Evolutionary conservation across 1,140 invertebrate species (phyloP), one percentile per base, ranked within the genome.

Genomic region (Brevipalpus yothersi): DNA sequence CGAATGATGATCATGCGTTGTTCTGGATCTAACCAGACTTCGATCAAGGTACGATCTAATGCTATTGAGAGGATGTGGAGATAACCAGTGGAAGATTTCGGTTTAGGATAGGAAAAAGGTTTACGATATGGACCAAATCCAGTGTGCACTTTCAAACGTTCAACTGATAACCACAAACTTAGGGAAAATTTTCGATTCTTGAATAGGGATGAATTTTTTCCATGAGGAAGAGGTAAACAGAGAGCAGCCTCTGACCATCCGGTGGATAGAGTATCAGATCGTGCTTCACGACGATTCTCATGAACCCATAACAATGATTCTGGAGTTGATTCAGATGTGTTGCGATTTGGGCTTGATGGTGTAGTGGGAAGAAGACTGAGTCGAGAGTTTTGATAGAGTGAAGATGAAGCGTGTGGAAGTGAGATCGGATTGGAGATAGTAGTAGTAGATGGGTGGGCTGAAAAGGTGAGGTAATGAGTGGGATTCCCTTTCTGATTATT

Each of bases 21-120:
- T n/a, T 55, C 40, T 15, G 8, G 17, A 19, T 42, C 31, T 17
- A 62, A 56, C 61, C 61, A 62, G 8, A 62, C 21, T 60, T 62
- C 61, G 15, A 62, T 41, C 4, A 41, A 49, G 1, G 15, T 56
- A 15, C 13, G 49, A 23, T 59, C 53, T 11, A 62, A 56, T 13
- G 41, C 31, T 15, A 62, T n/a, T 17, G 61, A 60, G n/a, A 51
- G 17, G 13, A 62, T 12, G 41, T 62, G 61, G 9, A 60, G 15
- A 13, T 55, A 31, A 53, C n/a, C 39, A 60, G 9, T 59, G 21
- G 19, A 39, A n/a, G 39, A 19, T 40, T 39, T 58, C 4, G 15
- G 17, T 7, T 39, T 17, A 11, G 12, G 21, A 8, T 17, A 15
- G 4, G 12, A 13, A 4, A 10, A 17, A 59, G 21, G 47, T 17